Evolutionary conservation across 1,140 invertebrate species (phyloP).

Genomic region (Planococcus citri): DNA sequence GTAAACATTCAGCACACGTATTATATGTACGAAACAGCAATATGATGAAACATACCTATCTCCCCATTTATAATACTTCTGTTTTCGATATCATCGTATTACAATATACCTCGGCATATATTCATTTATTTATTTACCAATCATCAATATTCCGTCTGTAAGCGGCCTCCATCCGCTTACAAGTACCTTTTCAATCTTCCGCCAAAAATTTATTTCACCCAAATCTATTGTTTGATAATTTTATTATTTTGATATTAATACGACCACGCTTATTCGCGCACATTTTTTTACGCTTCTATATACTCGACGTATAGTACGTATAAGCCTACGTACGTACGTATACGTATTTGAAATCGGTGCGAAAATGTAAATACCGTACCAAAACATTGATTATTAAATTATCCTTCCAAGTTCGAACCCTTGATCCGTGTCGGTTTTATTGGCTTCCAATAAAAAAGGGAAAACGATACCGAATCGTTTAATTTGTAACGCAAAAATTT

Average conservation of each 20-base stretch:
- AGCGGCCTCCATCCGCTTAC: neutral
- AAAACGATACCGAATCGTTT: neutral
- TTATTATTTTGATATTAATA: constrained; percentile 13
- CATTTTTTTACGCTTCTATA: neutral
- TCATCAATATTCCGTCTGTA: constrained; percentile 5
- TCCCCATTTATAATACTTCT: constrained; percentile 20
- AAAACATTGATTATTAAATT: neutral
- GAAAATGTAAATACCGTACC: no score
- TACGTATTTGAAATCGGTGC: no score
- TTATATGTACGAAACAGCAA: constrained; percentile 9
- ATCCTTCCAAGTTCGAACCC: neutral
- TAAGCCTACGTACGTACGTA: no score
- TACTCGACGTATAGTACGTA: no score
- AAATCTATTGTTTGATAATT: constrained; percentile 12
- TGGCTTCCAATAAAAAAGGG: neutral
- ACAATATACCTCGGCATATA: constrained; percentile 13
- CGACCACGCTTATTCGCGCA: neutral
- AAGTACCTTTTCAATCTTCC: constrained; percentile 16
- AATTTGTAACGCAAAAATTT: neutral
- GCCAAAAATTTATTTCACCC: constrained; percentile 1
- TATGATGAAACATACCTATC: constrained; percentile 14
- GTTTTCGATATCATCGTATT: constrained; percentile 20
- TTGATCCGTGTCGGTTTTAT: neutral
- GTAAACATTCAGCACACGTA: constrained; percentile 19
- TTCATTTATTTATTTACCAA: constrained; percentile 19